Percentiles rank a stretch among this genome's conserved stretches.
Evolutionary conservation across 2,888 invertebrate species (phyloP).

Genomic region (Cremastobaeus sp.): DNA sequence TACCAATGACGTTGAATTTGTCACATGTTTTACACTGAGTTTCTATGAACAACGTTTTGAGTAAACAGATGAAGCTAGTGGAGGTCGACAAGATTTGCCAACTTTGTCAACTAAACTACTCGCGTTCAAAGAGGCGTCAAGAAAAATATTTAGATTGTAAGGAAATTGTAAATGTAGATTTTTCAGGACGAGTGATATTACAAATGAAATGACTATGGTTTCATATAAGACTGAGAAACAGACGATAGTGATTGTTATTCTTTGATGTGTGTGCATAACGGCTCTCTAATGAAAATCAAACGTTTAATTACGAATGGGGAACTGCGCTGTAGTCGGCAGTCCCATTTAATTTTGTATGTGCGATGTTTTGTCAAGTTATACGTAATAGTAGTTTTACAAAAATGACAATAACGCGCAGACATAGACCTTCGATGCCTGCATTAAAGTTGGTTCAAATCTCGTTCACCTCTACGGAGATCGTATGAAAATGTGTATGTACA

Average conservation of each 20-base stretch:
- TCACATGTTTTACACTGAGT: constrained; percentile 5
- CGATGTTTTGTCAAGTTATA: constrained; percentile 20
- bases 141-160: constrained; percentile 38
- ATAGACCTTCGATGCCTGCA: constrained; percentile 23
- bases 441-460: constrained; percentile 32
- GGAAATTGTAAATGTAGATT: constrained; percentile 11
- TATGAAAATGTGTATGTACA: constrained; percentile 11
- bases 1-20: constrained; percentile 25
- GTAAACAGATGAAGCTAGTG: not conserved
- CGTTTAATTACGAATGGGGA: constrained; percentile 12
- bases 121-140: constrained; percentile 5
- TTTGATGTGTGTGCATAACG: constrained; percentile 23
- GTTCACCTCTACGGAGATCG: constrained; percentile 27
- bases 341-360: constrained; percentile 13
- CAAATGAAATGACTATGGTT: constrained; percentile 34
- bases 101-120: constrained; percentile 43
- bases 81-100: constrained; percentile 32
- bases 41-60: not conserved
- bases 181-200: constrained; percentile 20
- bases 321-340: not conserved
- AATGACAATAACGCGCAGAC: constrained; percentile 38
- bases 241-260: constrained; percentile 24
- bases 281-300: constrained; percentile 27
- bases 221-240: constrained; percentile 40
- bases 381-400: constrained; percentile 30